phyloP scores from a whole-genome alignment of 2,797 vertebrate genomes.

The Heteromormyrus szaboi region DNA sequence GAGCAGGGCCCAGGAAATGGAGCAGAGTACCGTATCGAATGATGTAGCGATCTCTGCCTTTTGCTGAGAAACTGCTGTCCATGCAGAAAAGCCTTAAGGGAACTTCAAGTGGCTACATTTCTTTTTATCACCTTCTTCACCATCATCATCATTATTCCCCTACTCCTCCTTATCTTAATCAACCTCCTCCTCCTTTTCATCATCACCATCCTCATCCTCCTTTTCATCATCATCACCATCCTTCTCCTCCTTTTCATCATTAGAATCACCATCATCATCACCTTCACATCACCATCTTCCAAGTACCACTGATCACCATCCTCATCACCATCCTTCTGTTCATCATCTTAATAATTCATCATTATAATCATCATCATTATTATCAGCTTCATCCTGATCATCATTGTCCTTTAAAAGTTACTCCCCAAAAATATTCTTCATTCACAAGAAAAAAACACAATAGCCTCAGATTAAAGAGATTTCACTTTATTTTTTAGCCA shows the following conservation, averaged over 20 bases:
- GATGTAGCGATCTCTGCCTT: neutral
- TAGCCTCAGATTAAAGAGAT: conserved; percentile 1
- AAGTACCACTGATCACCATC: neutral
- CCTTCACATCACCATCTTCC: neutral
- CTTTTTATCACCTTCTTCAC: too few relatives aligned
- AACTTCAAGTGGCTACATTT: neutral
- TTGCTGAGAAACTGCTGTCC: neutral
- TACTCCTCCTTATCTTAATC: too few relatives aligned
- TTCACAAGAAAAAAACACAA: conserved; percentile 24
- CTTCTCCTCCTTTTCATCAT: neutral
- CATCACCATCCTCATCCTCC: neutral
- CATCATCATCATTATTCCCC: neutral
- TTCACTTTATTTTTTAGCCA: neutral
- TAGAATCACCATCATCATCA: neutral
- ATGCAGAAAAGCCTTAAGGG: neutral
- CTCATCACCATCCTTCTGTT: neutral
- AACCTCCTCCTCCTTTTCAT: neutral
- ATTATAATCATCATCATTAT: neutral
- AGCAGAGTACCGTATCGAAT: neutral
- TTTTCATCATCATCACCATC: neutral
- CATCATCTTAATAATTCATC: neutral
- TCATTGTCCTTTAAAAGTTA: neutral
- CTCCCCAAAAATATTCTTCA: conserved; percentile 2
- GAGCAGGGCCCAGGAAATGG: neutral
- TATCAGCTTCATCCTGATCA: neutral